Evolutionary conservation across 2,888 invertebrate genomes (phyloP), one percentile per base, ranked within the genome.

Genomic region (Lasioglossum pauxillum): DNA sequence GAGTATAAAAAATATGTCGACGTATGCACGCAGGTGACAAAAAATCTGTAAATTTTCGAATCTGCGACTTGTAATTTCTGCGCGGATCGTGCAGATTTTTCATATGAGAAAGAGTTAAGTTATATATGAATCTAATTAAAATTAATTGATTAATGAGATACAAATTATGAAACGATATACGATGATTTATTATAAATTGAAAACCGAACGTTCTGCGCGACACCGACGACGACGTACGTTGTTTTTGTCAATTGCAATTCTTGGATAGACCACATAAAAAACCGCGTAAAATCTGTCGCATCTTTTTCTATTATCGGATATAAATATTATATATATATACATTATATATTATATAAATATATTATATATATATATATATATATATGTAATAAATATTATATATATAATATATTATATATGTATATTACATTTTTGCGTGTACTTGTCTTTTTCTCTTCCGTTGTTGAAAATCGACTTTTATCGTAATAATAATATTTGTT

Each of bases 231-330:
- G 12, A 44, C 44, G 44, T 44, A 12, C 44, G 44, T 44, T 44
- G 44, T 44, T 93, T 94, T 93, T 93, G 94, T 95, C 94, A 95
- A 95, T 95, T 94, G 94, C 93, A 92, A 94, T 93, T 94, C 44
- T 94, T 93, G 93, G 93, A 94, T 94, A 93, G 92, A 93, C 92
- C 93, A 93, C 92, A 91, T 92, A 90, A 44, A 44, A 41, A 41
- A 1, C 41, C 12, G 12, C 83, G 85, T 87, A 89, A 83, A 90
- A 83, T 90, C 92, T 90, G 92, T 92, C 91, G 31, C 60, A 91
- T 90, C 89, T 44, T 44, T 44, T 90, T 92, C 90, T 91, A 91
- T 90, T 91, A 91, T 90, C 91, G 91, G 88, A 89, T 92, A 90
- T 90, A 46, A 14, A 46, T 46, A 41, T 41, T 41, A 41, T 41